These are phyloP conservation scores for Neodontobutis hainanensis DNA, from an alignment of 2,113 vertebrate species.

Conservation along the genomic window DNA sequence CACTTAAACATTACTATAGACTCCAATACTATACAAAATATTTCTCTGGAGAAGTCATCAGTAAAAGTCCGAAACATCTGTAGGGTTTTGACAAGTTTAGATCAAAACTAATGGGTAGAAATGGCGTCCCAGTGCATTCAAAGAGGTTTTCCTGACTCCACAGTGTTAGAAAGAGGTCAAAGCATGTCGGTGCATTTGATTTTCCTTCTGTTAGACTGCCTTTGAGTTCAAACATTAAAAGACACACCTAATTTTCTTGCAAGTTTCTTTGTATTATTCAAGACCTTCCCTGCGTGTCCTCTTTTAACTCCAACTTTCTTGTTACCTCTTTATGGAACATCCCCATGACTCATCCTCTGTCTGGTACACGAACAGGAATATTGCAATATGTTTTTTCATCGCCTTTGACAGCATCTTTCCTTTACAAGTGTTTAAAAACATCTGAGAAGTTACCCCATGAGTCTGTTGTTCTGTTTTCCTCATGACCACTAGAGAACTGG, in stretches of 20 bases:
- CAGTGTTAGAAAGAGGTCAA: slow-evolving; percentile 47
- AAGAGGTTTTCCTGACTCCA: slow-evolving; percentile 50
- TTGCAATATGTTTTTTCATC: slow-evolving; percentile 37
- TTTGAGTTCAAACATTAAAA: neutral
- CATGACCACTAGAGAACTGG: slow-evolving; percentile 31
- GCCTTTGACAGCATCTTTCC: slow-evolving; percentile 37
- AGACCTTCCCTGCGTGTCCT: slow-evolving; percentile 16
- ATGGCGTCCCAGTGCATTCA: slow-evolving; percentile 55
- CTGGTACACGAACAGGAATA: slow-evolving; percentile 25
- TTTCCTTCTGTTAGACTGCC: neutral
- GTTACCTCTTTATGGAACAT: slow-evolving; percentile 26
- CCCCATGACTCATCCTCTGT: slow-evolving; percentile 53
- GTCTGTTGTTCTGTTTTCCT: slow-evolving; percentile 41
- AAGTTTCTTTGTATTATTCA: neutral
- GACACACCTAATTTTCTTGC: neutral
- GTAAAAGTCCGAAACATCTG: slow-evolving; percentile 66
- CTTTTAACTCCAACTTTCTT: slow-evolving; percentile 25
- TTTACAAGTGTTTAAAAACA: slow-evolving; percentile 44
- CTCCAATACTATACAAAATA: slow-evolving; percentile 4
- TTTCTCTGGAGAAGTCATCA: slow-evolving; percentile 54
- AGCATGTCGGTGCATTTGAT: slow-evolving; percentile 11
- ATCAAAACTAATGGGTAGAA: slow-evolving; percentile 64
- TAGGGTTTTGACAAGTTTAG: slow-evolving; percentile 66
- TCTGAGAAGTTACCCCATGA: slow-evolving; percentile 50
- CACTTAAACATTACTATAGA: no score